Percentiles rank a stretch among this genome's conserved stretches.
These are phyloP conservation scores for Nephrotoma flavescens DNA, from an alignment of 2,888 invertebrate species.

Conservation along the genomic window DNA sequence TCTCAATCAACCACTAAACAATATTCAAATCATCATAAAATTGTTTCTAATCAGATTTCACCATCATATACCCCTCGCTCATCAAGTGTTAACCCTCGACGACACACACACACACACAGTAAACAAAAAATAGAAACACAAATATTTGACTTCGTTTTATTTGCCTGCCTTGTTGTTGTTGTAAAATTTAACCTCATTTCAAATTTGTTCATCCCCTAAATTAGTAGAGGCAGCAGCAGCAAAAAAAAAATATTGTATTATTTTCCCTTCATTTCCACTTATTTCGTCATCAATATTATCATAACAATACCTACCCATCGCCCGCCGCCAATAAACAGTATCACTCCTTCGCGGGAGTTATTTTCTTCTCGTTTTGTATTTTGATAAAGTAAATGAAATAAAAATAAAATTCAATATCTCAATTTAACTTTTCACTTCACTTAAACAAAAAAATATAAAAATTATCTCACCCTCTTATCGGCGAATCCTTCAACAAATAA, in stretches of 20 bases:
- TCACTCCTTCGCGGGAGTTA: neutral
- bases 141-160: neutral
- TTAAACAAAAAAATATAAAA: neutral
- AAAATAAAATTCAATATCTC: neutral
- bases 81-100: neutral
- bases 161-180: neutral
- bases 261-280: neutral
- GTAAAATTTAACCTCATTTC: neutral
- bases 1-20: neutral
- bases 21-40: neutral
- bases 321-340: neutral
- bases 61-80: neutral
- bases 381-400: neutral
- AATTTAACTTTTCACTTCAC: neutral
- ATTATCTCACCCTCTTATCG: neutral
- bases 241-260: neutral
- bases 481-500: neutral
- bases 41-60: neutral
- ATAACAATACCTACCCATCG: neutral
- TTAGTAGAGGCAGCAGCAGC: neutral
- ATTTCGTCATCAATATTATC: neutral
- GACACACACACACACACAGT: neutral
- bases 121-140: neutral
- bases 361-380: neutral
- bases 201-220: neutral